Percentiles rank a stretch among this genome's conserved stretches.
Evolutionary conservation across 2,113 vertebrate genomes (phyloP).

Genomic region (Forbesichthys papilliferus): DNA sequence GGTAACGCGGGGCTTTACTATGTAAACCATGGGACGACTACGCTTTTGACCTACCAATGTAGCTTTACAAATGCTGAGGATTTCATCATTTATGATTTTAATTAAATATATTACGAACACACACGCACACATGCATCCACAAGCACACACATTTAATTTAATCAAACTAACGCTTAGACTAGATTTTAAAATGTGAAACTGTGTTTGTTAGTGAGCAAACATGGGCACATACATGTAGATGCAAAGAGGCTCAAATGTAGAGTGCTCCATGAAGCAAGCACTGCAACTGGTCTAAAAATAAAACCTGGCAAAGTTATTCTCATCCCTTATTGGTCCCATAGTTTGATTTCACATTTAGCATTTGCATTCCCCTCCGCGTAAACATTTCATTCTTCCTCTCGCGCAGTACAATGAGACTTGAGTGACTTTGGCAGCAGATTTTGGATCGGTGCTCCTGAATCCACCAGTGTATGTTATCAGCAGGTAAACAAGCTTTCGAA

Average conservation of each 20-base stretch:
- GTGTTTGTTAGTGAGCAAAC: conserved; percentile 51
- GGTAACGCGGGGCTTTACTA: conserved; percentile 73
- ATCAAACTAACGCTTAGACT: conserved; percentile 7
- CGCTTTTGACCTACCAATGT: conserved; percentile 68
- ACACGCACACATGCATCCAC: background rate
- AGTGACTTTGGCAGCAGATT: conserved; percentile 84
- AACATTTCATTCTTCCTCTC: conserved; percentile 81
- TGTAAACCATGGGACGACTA: conserved; percentile 61
- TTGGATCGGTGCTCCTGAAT: conserved; percentile 83
- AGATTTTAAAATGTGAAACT: conserved; percentile 36
- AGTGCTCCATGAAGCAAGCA: conserved; percentile 67
- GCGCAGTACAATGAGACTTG: conserved; percentile 82
- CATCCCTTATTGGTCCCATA: conserved; percentile 81
- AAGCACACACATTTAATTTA: too few relatives aligned
- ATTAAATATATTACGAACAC: conserved; percentile 29
- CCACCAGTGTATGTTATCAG: conserved; percentile 86
- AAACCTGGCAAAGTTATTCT: conserved; percentile 79
- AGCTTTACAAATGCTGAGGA: conserved; percentile 63
- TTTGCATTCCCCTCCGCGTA: conserved; percentile 80
- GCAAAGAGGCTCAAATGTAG: conserved; percentile 68
- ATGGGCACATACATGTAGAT: conserved; percentile 65
- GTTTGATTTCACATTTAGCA: conserved; percentile 83
- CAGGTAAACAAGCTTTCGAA: conserved; percentile 86
- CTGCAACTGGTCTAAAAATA: conserved; percentile 81
- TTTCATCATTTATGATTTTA: conserved; percentile 50